Evolutionary conservation across 2,797 vertebrate genomes (phyloP), one percentile per base, ranked within the genome.

Genomic region (Myotis pilosus): DNA sequence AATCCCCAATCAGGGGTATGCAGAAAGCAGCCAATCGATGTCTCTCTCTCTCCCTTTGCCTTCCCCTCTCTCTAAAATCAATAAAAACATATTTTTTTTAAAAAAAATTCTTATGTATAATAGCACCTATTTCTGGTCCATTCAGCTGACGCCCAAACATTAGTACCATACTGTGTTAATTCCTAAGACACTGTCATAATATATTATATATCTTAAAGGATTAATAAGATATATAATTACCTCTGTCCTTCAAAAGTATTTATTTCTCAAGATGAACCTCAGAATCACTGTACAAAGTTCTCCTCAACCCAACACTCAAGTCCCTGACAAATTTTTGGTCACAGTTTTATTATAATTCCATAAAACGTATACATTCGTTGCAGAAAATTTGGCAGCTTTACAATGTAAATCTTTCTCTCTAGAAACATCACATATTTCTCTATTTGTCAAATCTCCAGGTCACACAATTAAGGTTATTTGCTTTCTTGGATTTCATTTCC

Each of bases 381-480:
- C 16, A 86, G 81, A 49, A 92, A 89, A 87, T 75, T 4, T 49
- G 55, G 25, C 64, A 76, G 38, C 78, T 87, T 71, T 92, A n/a
- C 1, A 87, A 30, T 57, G 78, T 69, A 51, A 66, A 25, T 64
- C 47, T 66, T 96, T 51, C 49, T 90, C 19, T 62, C 47, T 76
- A 20, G 92, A 92, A 94, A 88, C 33, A 90, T 22, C 36, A 85
- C 13, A n/a, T 75, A 44, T 30, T 51, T 91, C 55, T 94, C 30
- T 36, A 57, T 91, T 79, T 76, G 72, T 75, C 25, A 91, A 8
- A 30, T 44, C 66, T 83, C 30, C 2, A 83, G 53, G 57, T 74
- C 62, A 74, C 36, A 47, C 33, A 75, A 49, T 85, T 87, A 69
- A 88, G 41, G n/a, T 49, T 74, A 74, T 41, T 47, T 94, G 44